Evolutionary conservation across 2,113 vertebrate species (phyloP), one percentile per base, ranked within the genome.

Genomic region (Choloepus hoffmanni): DNA sequence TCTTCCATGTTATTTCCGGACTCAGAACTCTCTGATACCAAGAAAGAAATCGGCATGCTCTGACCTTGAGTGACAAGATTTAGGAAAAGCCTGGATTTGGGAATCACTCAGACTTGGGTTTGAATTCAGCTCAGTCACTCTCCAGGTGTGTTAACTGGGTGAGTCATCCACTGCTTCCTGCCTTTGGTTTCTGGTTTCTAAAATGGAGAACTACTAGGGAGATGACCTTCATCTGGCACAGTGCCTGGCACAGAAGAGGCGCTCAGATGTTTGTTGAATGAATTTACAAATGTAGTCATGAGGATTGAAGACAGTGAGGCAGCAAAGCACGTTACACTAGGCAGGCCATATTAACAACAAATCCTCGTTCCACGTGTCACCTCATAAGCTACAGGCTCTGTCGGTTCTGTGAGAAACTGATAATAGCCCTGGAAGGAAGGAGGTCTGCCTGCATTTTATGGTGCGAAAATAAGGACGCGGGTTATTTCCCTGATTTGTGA

Each of bases 401-500:
- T 13, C 40, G 30, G 45, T 15, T 58, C 9, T 0, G 65, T 1
- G 19, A 92, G 65, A 19, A 7, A 43, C 48, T 4, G 88, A 16
- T 23, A 8, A 15, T 0, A 21, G 58, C 43, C n/a, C 26, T 9
- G 19, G 14, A 19, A 43, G 48, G 60, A 62, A 60, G 21, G 87
- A 45, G 13, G 15, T 1, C 7, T 15, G n/a, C 85, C 45, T 50
- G 60, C 77, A 21, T 48, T 92, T 94, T 43, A 89, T 0, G 36
- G 50, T 9, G 43, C 60, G 70, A 70, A 91, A 84, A 28, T 60
- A 85, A 93, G 28, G 89, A 40, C 5, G 85, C 74, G 68, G 45
- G 43, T 74, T 50, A 5, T 73, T 86, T n/a, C 55, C 58, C 91
- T 81, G 84, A 92, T 92, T 86, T 90, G 83, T 76, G 89, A n/a